phyloP scores from a whole-genome alignment of 2,113 vertebrate genomes.

The Heloderma charlesbogerti region DNA sequence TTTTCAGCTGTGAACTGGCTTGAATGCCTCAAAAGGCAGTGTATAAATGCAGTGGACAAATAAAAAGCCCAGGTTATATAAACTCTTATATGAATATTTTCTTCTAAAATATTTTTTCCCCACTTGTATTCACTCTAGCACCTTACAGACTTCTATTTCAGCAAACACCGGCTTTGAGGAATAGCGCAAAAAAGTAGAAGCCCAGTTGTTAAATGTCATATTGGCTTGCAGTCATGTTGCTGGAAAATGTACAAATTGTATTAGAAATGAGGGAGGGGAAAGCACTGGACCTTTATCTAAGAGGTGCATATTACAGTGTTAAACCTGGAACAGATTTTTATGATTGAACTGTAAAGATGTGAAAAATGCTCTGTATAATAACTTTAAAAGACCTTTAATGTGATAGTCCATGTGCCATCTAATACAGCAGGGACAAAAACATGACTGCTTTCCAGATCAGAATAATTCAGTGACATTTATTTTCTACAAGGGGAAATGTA shows the following conservation, averaged over 20 bases:
- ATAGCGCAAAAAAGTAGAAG: neutral
- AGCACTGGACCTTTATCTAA: slow-evolving; percentile 22
- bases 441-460: neutral
- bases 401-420: accelerated
- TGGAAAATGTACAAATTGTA: slow-evolving; percentile 50
- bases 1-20: neutral
- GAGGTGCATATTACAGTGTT: slow-evolving; percentile 8
- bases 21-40: neutral
- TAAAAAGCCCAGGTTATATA: neutral
- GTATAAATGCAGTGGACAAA: neutral
- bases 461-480: slow-evolving; percentile 12
- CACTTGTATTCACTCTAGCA: neutral
- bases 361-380: neutral
- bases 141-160: neutral
- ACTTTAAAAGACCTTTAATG: neutral
- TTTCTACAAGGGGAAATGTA: neutral
- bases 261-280: slow-evolving; percentile 38
- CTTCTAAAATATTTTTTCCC: neutral
- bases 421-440: neutral
- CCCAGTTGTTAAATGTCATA: neutral
- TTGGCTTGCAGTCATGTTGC: slow-evolving; percentile 14
- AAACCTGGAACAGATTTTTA: slow-evolving; percentile 11
- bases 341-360: slow-evolving; percentile 34
- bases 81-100: neutral
- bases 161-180: slow-evolving; percentile 13